Base-by-base conservation (phyloP, 1,140 invertebrate genomes). In the Euglossa dilemma region DNA sequence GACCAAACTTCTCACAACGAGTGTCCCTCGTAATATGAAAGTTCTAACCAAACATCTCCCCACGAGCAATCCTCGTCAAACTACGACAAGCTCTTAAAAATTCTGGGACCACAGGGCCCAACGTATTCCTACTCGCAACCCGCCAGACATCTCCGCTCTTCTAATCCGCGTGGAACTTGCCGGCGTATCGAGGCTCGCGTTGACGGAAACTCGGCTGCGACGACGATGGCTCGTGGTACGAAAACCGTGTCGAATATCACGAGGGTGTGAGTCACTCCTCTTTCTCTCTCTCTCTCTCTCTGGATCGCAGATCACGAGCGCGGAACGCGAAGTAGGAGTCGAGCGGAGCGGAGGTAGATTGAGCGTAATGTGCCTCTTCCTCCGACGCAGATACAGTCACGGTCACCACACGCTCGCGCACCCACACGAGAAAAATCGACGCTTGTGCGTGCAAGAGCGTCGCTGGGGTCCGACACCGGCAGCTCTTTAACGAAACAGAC, bases 371-470 rank as follows among this genome's bases (percentile, higher is more conserved):
- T 90, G 93, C 71, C 90, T 93, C 93, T 93, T 93, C 93, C 93
- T 93, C 92, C 91, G 91, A 93, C 90, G 92, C 89, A 93, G 86
- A 92, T 92, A 92, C 90, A 93, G 91, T 93, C 92, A 93, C 91
- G 91, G 91, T 92, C 92, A 93, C 91, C 86, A 88, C 84, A 71
- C 66, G 61, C 36, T 36, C 36, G 36, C 36, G 36, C 36, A 36
- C 76, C 43, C 25, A 25, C 25, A 71, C 83, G 11, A 45, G 6
- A 2, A 23, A 50, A 16, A 16, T 28, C 5, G 23, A 43, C 52
- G 63, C 43, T 50, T 50, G 72, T 8, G 36, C 20, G 57, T 47
- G 54, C 23, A 43, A 6, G 50, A n/a, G n/a, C n/a, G n/a, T n/a
- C n/a, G n/a, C n/a, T n/a, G n/a, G n/a, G n/a, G n/a, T n/a, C n/a